Evolutionary conservation across 2,113 vertebrate genomes (phyloP).

Genomic region (Protobothrops flavoviridis): DNA sequence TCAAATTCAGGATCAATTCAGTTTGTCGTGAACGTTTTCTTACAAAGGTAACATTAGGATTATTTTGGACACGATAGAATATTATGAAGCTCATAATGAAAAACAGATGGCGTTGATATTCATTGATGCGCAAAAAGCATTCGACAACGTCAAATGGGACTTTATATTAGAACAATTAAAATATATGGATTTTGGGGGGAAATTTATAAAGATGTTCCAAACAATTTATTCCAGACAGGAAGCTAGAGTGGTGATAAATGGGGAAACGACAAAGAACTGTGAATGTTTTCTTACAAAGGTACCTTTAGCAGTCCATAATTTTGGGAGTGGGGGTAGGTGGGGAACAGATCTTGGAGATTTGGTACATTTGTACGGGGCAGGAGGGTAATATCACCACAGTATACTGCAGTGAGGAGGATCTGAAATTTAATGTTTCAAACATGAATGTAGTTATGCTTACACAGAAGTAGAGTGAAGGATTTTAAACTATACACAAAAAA

Average conservation of each 20-base stretch:
- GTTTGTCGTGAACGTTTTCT: not conserved
- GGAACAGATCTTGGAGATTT: not conserved
- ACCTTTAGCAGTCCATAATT: not conserved
- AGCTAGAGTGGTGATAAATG: no score
- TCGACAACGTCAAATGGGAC: no score
- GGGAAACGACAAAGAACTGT: no score
- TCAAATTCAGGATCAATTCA: not conserved
- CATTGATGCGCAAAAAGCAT: no score
- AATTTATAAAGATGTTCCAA: no score
- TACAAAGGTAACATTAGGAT: not conserved
- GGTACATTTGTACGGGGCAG: not conserved
- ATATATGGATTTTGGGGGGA: no score
- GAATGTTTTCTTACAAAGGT: not conserved
- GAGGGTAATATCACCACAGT: not conserved
- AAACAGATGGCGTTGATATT: no score
- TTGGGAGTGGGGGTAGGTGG: not conserved
- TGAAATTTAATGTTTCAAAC: not conserved
- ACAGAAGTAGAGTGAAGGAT: not conserved
- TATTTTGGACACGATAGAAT: no score
- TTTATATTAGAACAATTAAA: no score
- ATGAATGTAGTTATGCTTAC: not conserved
- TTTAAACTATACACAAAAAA: not conserved
- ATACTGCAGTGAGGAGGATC: not conserved
- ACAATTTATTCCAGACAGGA: no score
- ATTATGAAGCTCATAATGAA: no score